Conservation (phyloP, 2,113 vertebrate species). For the Stomatorhinus ivindoensis region DNA sequence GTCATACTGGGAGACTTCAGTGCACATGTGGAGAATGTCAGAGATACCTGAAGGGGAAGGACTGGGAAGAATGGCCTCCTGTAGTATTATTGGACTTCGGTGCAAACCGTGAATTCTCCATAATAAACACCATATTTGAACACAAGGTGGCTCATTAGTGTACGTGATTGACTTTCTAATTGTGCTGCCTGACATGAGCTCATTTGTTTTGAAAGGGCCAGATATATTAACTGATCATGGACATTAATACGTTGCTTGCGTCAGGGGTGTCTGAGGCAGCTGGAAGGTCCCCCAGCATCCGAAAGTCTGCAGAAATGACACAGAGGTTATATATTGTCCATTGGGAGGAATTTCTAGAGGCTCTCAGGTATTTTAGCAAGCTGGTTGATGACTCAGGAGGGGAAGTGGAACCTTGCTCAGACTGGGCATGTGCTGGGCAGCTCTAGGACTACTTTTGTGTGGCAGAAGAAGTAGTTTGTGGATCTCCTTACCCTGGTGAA, state of each 20-base stretch:
- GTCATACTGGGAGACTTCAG: background rate
- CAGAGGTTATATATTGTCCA: background rate
- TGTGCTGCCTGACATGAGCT: background rate
- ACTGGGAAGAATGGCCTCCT: background rate
- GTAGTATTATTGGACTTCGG: background rate
- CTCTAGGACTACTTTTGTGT: background rate
- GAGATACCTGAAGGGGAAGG: background rate
- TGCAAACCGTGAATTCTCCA: background rate
- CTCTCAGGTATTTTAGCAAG: background rate
- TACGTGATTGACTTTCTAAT: background rate
- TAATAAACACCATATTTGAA: background rate
- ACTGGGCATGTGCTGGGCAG: background rate
- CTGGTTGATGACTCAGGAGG: background rate
- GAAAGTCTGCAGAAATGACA: background rate
- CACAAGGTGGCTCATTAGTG: background rate
- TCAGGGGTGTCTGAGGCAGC: background rate
- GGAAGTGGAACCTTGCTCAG: background rate
- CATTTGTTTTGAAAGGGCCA: background rate
- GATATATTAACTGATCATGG: background rate
- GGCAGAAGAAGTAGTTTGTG: background rate
- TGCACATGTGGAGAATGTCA: background rate
- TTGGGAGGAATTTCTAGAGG: background rate
- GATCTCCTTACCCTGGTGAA: background rate
- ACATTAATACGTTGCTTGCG: background rate
- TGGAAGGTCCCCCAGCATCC: background rate